A percentile compares a stretch with the other conserved stretches of the same genome.
These are phyloP conservation scores for Brachionus plicatilis DNA, from an alignment of 1,140 invertebrate genomes.

Conservation along the genomic window DNA sequence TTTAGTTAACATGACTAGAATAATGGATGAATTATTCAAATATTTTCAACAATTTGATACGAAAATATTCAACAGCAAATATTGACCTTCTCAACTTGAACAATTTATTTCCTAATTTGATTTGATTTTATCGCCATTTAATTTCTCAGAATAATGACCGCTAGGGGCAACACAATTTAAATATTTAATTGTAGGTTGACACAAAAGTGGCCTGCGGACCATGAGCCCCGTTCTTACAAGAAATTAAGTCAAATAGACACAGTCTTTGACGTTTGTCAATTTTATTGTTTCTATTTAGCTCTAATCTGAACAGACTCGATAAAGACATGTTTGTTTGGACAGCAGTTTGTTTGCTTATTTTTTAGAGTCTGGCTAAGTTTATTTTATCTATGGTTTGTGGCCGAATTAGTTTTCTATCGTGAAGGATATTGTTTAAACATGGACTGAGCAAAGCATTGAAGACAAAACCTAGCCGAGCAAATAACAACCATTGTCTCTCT, in stretches of 20 bases:
- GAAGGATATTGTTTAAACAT: not conserved
- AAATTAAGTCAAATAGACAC: not conserved
- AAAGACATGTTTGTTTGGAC: not conserved
- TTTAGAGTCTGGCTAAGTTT: not conserved
- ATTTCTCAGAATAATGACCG: not conserved
- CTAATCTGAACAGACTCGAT: conserved; percentile 10
- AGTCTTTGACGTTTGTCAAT: not conserved
- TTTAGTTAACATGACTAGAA: not conserved
- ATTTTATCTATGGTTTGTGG: not conserved
- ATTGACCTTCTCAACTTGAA: conserved; percentile 31
- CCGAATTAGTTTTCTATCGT: not conserved
- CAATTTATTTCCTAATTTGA: not conserved
- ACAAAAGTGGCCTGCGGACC: not conserved
- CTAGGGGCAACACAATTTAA: not conserved
- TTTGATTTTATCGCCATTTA: conserved; percentile 1
- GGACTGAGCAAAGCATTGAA: not conserved
- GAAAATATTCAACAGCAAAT: not conserved
- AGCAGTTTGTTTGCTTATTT: not conserved
- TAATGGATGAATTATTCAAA: conserved; percentile 11
- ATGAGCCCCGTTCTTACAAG: not conserved
- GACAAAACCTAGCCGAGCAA: not conserved
- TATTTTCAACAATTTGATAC: not conserved
- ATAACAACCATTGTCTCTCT: not conserved
- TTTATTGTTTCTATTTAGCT: conserved; percentile 14
- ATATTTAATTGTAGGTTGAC: not conserved